Percentiles rank a stretch among this genome's conserved stretches.
Evolutionary conservation across 2,113 vertebrate genomes (phyloP).

Genomic region (Illadopsis cleaveri): DNA sequence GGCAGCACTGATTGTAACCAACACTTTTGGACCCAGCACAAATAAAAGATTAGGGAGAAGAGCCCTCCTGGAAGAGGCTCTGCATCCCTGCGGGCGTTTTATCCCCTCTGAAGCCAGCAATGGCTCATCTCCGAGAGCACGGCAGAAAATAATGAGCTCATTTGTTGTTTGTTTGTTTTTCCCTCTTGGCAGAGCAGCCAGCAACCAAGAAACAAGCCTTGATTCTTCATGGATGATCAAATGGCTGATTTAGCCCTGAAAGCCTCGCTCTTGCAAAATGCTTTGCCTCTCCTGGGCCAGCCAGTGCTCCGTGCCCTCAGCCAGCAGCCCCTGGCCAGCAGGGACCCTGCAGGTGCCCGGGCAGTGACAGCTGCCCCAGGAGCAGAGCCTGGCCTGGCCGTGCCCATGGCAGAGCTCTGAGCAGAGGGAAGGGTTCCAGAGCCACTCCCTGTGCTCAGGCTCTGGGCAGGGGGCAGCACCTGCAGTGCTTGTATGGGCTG

Average conservation of each 20-base stretch:
- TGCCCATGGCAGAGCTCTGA: accelerated
- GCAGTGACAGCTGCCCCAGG: neutral
- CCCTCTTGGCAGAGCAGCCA: conserved; percentile 12
- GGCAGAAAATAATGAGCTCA: conserved; percentile 15
- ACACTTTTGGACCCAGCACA: neutral
- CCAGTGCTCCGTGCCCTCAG: accelerated
- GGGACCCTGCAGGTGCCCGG: accelerated
- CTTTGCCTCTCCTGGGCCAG: neutral
- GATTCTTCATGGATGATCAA: neutral
- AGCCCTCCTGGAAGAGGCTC: neutral
- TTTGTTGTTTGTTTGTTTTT: neutral
- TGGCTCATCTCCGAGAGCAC: neutral
- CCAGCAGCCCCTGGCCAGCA: accelerated
- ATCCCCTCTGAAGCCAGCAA: neutral
- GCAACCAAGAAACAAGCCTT: neutral
- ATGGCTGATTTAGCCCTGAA: neutral
- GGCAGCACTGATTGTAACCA: neutral
- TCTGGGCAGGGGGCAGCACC: too few relatives aligned
- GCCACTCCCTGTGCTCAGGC: accelerated
- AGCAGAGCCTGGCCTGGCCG: neutral
- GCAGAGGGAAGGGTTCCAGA: too few relatives aligned
- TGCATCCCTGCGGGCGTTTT: neutral
- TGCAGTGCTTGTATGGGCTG: too few relatives aligned
- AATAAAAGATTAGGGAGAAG: neutral
- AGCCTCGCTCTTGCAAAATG: neutral